Conservation (phyloP, 2,888 invertebrate genomes). For the Chironomus tentans region DNA sequence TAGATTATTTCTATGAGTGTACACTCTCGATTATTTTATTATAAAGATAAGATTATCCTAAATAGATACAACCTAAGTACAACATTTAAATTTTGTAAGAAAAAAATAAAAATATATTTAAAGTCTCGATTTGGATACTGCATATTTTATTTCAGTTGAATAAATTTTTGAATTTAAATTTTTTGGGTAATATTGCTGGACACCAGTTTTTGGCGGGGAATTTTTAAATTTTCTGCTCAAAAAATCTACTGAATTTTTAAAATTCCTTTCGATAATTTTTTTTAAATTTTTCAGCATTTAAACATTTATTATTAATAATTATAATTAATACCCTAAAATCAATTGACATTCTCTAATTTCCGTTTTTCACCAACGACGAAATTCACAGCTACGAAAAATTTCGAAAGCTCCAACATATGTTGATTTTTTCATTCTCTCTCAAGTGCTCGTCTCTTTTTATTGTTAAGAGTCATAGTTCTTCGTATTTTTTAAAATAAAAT, state of each 20-base stretch:
- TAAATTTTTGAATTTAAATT: neutral
- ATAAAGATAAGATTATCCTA: no score
- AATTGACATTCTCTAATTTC: neutral
- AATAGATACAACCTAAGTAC: no score
- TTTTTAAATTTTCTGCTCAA: neutral
- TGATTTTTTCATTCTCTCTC: neutral
- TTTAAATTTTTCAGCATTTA: neutral
- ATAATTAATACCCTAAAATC: neutral
- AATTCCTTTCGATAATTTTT: neutral
- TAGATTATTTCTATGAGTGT: no score
- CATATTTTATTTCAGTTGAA: neutral
- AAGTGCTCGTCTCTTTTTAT: neutral
- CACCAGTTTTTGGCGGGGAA: neutral
- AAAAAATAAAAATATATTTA: no score
- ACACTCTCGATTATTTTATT: no score
- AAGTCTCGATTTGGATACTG: no score
- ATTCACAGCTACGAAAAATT: neutral
- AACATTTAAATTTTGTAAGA: no score
- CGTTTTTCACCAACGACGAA: neutral
- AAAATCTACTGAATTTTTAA: neutral
- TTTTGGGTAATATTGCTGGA: neutral
- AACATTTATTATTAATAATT: neutral
- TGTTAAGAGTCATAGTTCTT: neutral
- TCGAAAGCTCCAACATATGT: neutral
- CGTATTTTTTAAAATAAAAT: neutral